Conservation (phyloP, 1,140 invertebrate species). For the Polypedilum vanderplanki region DNA sequence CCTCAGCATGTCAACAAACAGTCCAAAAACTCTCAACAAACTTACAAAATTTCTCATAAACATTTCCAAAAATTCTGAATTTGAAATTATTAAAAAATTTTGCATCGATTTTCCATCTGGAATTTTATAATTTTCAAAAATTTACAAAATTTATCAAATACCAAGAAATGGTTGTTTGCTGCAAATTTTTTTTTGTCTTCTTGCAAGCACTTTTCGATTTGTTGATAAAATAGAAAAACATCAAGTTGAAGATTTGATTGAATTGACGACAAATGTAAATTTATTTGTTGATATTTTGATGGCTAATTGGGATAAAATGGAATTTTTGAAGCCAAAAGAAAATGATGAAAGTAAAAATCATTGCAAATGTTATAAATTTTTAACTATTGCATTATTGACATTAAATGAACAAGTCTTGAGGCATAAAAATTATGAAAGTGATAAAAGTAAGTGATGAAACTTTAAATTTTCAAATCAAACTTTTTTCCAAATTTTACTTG, state of each 20-base stretch:
- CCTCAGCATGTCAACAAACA: neutral
- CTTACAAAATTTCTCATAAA: neutral
- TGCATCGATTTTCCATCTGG: neutral
- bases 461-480: too few relatives aligned
- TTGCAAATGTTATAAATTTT: neutral
- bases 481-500: neutral
- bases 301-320: neutral
- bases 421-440: neutral
- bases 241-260: neutral
- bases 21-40: neutral
- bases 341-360: neutral
- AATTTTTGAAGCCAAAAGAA: neutral
- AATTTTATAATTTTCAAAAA: neutral
- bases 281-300: neutral
- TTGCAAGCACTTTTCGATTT: constrained; percentile 34
- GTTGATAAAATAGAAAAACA: neutral
- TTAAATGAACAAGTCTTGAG: neutral
- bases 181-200: neutral
- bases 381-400: neutral
- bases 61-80: neutral
- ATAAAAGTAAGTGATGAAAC: constrained; percentile 35
- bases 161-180: constrained; percentile 1
- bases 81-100: neutral
- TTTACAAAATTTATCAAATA: constrained; percentile 14
- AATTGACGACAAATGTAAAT: neutral